Evolutionary conservation across 2,888 invertebrate genomes (phyloP), one percentile per base, ranked within the genome.

Genomic region (Platycheirus albimanus): DNA sequence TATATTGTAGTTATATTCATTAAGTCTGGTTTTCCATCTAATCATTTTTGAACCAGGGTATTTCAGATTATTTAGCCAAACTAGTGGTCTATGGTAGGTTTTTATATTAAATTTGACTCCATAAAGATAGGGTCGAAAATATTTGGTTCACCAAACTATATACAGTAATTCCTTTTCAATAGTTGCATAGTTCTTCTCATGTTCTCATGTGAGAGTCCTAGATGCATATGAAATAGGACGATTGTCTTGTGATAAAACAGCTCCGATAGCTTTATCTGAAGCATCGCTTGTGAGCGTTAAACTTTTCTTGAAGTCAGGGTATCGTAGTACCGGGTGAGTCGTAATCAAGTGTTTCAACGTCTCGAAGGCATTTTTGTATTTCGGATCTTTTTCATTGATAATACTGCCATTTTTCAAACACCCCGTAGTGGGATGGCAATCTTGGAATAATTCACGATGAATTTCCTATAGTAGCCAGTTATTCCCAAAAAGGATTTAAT

Each of bases 231-330:
- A 3, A 19, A 54, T 11, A 54, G 24, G 24, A 24, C 6, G 24
- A 24, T 24, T 24, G 6, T 24, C 24, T 6, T 24, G 24, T 36
- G 4, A 13, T 0, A 36, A 11, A 36, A 36, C 19, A 15, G 36
- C 36, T 19, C 54, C 19, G n/a, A 36, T 54, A n/a, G 36, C 36
- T 54, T 38, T 54, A n/a, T 54, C 54, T 19, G 54, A 54, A 54
- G 20, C 52, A 54, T 54, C 54, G 20, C 19, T 33, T 8, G 54
- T 54, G n/a, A 54, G 54, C n/a, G 36, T 15, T 11, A 54, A 54
- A 17, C 19, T 3, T 24, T 24, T 24, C 24, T 24, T 33, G 36
- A 54, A 33, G 19, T 36, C 54, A 36, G 54, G 38, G 8, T 54
- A 54, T 38, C 54, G 36, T 36, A 54, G 8, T 36, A 54, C 20